Evolutionary conservation across 2,113 vertebrate genomes (phyloP).

Genomic region (Corydoras sp.): DNA sequence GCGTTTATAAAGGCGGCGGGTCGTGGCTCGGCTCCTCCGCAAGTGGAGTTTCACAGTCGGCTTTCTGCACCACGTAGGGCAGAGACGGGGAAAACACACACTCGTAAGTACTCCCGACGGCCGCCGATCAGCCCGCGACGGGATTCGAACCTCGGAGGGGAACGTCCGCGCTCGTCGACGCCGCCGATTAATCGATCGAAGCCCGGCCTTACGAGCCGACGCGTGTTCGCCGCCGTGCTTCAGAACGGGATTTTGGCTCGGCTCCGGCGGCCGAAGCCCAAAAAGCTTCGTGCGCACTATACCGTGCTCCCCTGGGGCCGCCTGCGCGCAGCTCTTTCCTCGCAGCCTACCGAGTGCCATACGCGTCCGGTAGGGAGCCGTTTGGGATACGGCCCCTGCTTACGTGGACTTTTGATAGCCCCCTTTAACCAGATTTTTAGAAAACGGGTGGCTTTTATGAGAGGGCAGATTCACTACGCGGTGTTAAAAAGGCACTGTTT

Average conservation of each 20-base stretch:
- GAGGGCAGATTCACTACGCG: too few species aligned
- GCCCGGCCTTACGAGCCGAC: too few species aligned
- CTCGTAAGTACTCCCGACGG: slow-evolving; percentile 72
- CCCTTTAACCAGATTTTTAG: slow-evolving; percentile 3
- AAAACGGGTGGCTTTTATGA: not conserved
- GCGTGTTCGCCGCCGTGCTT: not conserved
- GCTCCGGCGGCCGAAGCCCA: not conserved
- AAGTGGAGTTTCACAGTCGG: slow-evolving; percentile 78
- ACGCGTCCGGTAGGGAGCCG: not conserved
- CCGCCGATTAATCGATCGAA: too few species aligned
- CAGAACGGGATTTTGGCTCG: not conserved
- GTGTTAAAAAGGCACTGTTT: too few species aligned
- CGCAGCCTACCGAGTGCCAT: not conserved
- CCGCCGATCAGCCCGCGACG: too few species aligned
- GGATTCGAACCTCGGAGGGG: too few species aligned
- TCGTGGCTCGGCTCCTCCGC: slow-evolving; percentile 70
- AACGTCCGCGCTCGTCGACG: too few species aligned
- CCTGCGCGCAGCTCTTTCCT: not conserved
- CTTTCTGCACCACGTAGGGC: slow-evolving; percentile 77
- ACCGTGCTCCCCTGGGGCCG: slow-evolving; percentile 13
- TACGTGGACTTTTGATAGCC: slow-evolving; percentile 70
- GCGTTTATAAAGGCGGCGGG: slow-evolving; percentile 69
- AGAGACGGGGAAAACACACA: slow-evolving; percentile 72
- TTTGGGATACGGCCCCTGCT: slow-evolving; percentile 46
- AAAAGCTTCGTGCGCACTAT: not conserved